Base-by-base conservation (phyloP, 2,113 vertebrate genomes). In the Trogon surrucura region DNA sequence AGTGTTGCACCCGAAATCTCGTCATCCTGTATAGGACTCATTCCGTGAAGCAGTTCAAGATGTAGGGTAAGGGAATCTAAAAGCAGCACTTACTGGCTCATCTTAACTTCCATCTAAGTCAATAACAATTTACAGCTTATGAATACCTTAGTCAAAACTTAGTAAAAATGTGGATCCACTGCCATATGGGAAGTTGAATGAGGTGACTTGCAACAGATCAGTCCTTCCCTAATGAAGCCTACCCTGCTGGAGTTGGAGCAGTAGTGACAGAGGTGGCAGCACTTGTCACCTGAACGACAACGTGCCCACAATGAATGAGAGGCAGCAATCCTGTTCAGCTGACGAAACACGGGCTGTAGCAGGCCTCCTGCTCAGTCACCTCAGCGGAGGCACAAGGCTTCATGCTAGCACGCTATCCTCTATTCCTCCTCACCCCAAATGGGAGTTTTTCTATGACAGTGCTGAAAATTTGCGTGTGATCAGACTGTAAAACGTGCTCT, bases 161-260 rank as follows among this genome's bases (percentile, higher is more conserved):
- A 8, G n/a, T 9, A 27, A 81, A 89, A 57, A 50, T 10, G 22
- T 26, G 23, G 13, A 41, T 60, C 23, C 29, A 58, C 23, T 56
- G 11, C 21, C 36, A 57, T 10, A 41, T 1, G 16, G 77, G 67
- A 69, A 71, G 47, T 12, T 70, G 47, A 58, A 36, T 80, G 45
- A 27, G 16, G 16, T 74, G 36, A 16, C 18, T 14, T 16, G 13
- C 60, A 83, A 34, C 66, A 69, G 22, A 22, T 18, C 48, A 57
- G 32, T 9, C 44, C 13, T 57, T 25, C 34, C 10, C 11, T 5
- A 44, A 16, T 1, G 1, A 11, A 57, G n/a, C 36, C n/a, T 41
- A 32, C 32, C 11, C 19, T 45, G 23, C n/a, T 7, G 13, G 12
- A 27, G 11, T 2, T 27, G 61, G 12, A 11, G 18, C 3, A 0